Percentiles rank a stretch among this genome's conserved stretches.
These are phyloP conservation scores for Tribolium freemani DNA, from an alignment of 2,888 invertebrate species.

Conservation along the genomic window DNA sequence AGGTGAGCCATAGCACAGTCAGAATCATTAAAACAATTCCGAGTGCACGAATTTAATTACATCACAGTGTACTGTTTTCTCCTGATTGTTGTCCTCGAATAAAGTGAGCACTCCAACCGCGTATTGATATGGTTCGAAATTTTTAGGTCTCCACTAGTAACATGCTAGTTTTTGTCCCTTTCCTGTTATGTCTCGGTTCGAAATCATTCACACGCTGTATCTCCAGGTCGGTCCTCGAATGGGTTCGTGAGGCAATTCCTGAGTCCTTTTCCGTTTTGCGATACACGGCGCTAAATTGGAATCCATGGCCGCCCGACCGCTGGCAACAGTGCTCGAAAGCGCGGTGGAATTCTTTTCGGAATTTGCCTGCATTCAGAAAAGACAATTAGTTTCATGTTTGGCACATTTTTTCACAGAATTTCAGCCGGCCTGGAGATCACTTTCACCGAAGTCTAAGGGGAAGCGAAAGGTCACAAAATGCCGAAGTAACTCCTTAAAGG, in stretches of 20 bases:
- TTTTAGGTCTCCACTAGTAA: slow-evolving; percentile 39
- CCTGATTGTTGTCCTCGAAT: not conserved
- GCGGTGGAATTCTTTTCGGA: slow-evolving; percentile 79
- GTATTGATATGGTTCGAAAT: not conserved
- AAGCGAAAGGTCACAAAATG: not conserved
- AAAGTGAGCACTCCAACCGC: not conserved
- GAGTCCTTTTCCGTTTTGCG: slow-evolving; percentile 50
- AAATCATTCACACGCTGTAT: slow-evolving; percentile 50
- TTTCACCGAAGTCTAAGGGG: not conserved
- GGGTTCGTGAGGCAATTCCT: slow-evolving; percentile 50
- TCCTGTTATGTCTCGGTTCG: slow-evolving; percentile 50
- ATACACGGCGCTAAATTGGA: slow-evolving; percentile 43
- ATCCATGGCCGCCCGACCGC: slow-evolving; percentile 31
- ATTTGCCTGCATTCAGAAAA: slow-evolving; percentile 73
- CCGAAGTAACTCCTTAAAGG: no score
- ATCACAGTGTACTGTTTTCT: not conserved
- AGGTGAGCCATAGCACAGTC: not conserved
- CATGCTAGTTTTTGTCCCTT: slow-evolving; percentile 57
- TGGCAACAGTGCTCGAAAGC: slow-evolving; percentile 76
- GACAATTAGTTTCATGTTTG: slow-evolving; percentile 33
- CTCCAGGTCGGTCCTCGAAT: slow-evolving; percentile 53
- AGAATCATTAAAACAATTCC: no score
- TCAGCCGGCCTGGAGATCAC: no score
- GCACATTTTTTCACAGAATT: not conserved
- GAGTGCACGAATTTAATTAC: not conserved